Evolutionary conservation across 2,888 invertebrate species (phyloP), one percentile per base, ranked within the genome.

Genomic region (Phymatocera aterrima): DNA sequence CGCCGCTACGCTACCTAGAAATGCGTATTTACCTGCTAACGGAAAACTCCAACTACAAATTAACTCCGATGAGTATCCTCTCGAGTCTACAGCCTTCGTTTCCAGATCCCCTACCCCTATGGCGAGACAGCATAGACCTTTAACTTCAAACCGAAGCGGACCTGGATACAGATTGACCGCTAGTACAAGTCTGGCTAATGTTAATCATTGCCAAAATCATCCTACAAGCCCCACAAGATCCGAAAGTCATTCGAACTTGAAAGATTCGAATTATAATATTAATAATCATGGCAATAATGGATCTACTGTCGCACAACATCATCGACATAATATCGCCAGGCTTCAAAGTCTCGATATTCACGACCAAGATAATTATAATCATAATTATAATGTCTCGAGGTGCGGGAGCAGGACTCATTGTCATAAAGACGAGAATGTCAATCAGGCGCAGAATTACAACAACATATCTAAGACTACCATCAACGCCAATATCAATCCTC

Each of bases 1-100:
- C 54, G 95, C 96, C 0, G 94, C 95, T 28, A 96, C 96, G 1
- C 89, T 96, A 72, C 96, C 96, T 0, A 92, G 96, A 80, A 95
- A 95, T 84, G 94, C 94, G 40, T 95, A 91, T 83, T 86, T 91
- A 81, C 91, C 90, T 40, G 82, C 88, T 0, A 84, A 83, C 34
- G 87, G 88, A 1, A 88, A 87, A 60, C 87, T 90, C 5, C 90
- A 90, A 70, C 81, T 90, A 1, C 89, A 87, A 77, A 88, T 88
- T 40, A 87, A 84, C 28, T 85, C 88, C 8, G 90, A 90, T n/a
- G 90, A 90, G 65, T 90, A 90, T 82, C 89, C 88, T 0, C 77
- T 90, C n/a, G 90, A 90, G 75, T 87, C 90, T 1, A 85, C 89
- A 2, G 90, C 90, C 0, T 90, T 90, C 40, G 87, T 91, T 10